Percentiles rank a stretch among this genome's conserved stretches.
Evolutionary conservation across 2,797 vertebrate genomes (phyloP).

Genomic region (Odontamblyopus lacepedii): DNA sequence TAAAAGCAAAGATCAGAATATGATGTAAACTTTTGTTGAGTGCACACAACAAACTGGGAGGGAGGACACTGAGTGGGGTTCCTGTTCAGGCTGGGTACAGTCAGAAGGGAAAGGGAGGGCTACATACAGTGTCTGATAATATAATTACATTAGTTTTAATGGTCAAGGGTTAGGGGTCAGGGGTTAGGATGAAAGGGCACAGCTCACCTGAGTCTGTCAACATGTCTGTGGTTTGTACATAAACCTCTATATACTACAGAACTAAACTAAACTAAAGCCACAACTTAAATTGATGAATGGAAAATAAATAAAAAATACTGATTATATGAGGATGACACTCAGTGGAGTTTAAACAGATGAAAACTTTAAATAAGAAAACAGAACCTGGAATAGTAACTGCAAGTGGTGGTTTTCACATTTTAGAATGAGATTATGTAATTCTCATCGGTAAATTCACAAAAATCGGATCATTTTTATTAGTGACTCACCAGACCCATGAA

Average conservation of each 20-base stretch:
- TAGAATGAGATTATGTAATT: too few relatives aligned
- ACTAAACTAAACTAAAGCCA: constrained; percentile 7
- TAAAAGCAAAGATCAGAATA: neutral
- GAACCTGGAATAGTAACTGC: neutral
- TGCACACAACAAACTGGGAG: constrained; percentile 28
- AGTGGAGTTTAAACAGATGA: constrained; percentile 22
- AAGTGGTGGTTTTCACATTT: too few relatives aligned
- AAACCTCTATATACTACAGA: neutral
- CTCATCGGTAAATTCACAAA: too few relatives aligned
- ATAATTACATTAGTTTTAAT: constrained; percentile 1
- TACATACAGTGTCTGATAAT: constrained; percentile 20
- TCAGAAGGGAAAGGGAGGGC: constrained; percentile 12
- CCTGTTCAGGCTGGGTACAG: constrained; percentile 29
- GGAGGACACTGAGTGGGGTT: constrained; percentile 23
- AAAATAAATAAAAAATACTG: constrained; percentile 29
- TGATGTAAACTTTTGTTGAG: constrained; percentile 3
- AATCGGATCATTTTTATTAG: too few relatives aligned
- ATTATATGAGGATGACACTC: constrained; percentile 23
- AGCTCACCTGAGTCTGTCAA: constrained; percentile 11
- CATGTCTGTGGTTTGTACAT: neutral
- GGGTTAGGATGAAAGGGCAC: neutral
- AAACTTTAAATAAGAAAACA: constrained; percentile 14
- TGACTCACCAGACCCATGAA: too few relatives aligned
- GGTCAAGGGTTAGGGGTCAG: neutral
- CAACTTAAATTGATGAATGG: constrained; percentile 26